Conservation (phyloP, 2,888 invertebrate genomes). For the Drosophila kambysellisi region DNA sequence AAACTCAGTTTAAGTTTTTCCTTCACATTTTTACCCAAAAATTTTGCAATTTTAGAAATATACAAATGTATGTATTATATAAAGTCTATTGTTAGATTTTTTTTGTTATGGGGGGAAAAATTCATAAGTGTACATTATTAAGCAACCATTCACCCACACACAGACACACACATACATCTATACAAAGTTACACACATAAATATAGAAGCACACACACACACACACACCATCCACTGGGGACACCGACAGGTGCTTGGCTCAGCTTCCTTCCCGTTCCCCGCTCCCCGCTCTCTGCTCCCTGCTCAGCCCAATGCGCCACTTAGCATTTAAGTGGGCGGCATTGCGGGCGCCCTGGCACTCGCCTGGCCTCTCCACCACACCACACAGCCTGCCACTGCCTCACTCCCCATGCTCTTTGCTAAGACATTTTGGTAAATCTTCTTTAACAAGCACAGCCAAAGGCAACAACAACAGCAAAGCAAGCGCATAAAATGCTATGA, state of each 20-base stretch:
- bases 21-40: neutral
- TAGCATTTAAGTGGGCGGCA: constrained; percentile 80
- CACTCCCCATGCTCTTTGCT: constrained; percentile 21
- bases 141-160: constrained; percentile 32
- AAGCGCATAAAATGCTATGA: constrained; percentile 77
- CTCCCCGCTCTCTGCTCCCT: constrained; percentile 14
- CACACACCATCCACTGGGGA: constrained; percentile 14
- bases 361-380: neutral
- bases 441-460: constrained; percentile 72
- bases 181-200: constrained; percentile 2
- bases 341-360: constrained; percentile 42
- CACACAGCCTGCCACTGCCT: neutral
- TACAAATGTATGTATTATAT: neutral
- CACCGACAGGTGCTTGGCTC: constrained; percentile 48
- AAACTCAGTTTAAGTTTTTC: neutral
- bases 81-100: constrained; percentile 33
- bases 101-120: constrained; percentile 36
- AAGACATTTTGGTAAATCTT: constrained; percentile 80
- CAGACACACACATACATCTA: neutral
- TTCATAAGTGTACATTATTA: constrained; percentile 66
- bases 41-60: neutral
- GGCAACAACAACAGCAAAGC: constrained; percentile 43
- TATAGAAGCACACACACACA: constrained; percentile 5
- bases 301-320: constrained; percentile 71
- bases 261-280: neutral